Base-by-base conservation (phyloP, 2,888 invertebrate species). In the Helleia helle region DNA sequence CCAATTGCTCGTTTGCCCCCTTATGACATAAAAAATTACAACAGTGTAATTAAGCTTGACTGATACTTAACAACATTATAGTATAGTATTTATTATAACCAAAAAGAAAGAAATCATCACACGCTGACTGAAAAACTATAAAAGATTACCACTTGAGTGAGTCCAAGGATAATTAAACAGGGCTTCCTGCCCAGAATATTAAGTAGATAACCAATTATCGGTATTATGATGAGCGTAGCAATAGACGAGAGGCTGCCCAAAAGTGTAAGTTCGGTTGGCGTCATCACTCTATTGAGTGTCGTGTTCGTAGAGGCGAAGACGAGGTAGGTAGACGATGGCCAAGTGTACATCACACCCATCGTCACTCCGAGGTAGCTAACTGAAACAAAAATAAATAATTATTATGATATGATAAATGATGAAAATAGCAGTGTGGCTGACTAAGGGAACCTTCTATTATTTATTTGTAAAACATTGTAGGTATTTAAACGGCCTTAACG, bases 261-360 rank as follows among this genome's bases (percentile, higher is more conserved):
- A 0, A 76, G 50, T 0, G 73, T 59, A 8, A 67, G 38, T 36
- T 79, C 77, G 0, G 59, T 41, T 3, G 64, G 58, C 0, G 50
- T 48, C 75, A 77, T 76, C 0, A 73, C 66, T 3, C 77, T 54
- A 36, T 71, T 50, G 0, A 79, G 56, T 0, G 73, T 66, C 1
- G 76, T 76, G 49, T 66, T 69, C 0, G 48, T 44, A 0, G 73
- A 71, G 7, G 55, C 57, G 56, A 77, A 79, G 14, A 74, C 63
- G 0, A 51, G 50, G 1, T 72, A 47, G 0, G 69, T 72, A 0
- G 69, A 68, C 0, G 76, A 74, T 0, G 77, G 77, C 74, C 75
- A 77, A 0, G 71, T 58, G 43, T 59, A 66, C 46, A 70, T 59
- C 1, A 77, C 37, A 0, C 75, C 75, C 54, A 72, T 55, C 4